Conservation (phyloP, 1,140 invertebrate species). For the Drosophila funebris region DNA sequence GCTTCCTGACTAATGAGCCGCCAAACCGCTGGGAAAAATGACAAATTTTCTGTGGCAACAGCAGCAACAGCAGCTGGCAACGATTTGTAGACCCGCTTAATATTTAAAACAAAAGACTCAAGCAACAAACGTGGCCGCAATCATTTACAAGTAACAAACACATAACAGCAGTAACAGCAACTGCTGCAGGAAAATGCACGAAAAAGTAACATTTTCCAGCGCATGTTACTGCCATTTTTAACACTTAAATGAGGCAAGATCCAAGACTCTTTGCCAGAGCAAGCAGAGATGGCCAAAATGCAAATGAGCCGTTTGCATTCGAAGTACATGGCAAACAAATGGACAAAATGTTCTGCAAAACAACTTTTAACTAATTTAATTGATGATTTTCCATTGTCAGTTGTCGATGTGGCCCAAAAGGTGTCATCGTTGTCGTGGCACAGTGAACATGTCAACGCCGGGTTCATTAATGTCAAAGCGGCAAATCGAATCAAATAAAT, state of each 20-base stretch:
- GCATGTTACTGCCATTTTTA: conserved; percentile 81
- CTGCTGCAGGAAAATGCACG: conserved; percentile 56
- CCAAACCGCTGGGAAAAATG: conserved; percentile 79
- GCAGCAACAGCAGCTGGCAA: conserved; percentile 43
- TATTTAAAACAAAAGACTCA: conserved; percentile 80
- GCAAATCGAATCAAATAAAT: conserved; percentile 74
- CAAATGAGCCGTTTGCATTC: conserved; percentile 17
- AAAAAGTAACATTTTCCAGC: conserved; percentile 74
- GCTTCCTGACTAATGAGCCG: conserved; percentile 74
- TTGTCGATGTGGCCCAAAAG: conserved; percentile 43
- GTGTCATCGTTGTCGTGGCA: conserved; percentile 56
- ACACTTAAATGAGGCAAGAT: conserved; percentile 72
- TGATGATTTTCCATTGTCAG: conserved; percentile 74
- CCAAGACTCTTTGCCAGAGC: not conserved
- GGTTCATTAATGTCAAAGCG: conserved; percentile 74
- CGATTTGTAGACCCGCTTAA: conserved; percentile 78
- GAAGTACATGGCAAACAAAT: conserved; percentile 47
- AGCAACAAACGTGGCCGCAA: conserved; percentile 56
- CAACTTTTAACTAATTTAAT: conserved; percentile 69
- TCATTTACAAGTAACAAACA: conserved; percentile 50
- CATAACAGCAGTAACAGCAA: conserved; percentile 43
- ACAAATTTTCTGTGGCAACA: conserved; percentile 67
- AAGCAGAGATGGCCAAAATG: not conserved
- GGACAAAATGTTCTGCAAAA: conserved; percentile 70
- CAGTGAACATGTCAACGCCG: conserved; percentile 68